Evolutionary conservation across 92 coral and sea anemone species (phyloP), one percentile per base, ranked within the genome.

Genomic region (Bergia sp.): DNA sequence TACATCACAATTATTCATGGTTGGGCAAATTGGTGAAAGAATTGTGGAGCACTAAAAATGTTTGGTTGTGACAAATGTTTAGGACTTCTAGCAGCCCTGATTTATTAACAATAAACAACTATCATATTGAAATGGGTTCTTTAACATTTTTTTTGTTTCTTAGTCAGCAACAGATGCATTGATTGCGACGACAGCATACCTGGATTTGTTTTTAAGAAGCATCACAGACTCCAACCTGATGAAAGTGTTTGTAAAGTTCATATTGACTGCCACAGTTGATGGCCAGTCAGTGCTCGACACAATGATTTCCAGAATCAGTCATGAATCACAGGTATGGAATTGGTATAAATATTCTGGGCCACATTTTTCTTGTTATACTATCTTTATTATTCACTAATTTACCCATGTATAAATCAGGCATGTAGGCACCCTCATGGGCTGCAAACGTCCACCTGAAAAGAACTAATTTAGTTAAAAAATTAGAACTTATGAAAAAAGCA

Each of bases 101-200:
- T 15, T 29, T 50, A 5, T 9, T 50, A 9, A 15, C 7, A 2
- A 11, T 6, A 50, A 9, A 9, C 15, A 8, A 8, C 16, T 6
- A 9, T 50, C 57, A 0, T 11, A 9, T 11, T 50, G 13, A 53
- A 53, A 3, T 18, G 11, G 58, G 58, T 8, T 53, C 29, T 29
- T 29, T 29, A 29, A 29, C 58, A 53, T 10, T 74, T 50, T n/a
- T 43, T 23, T 58, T 50, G 55, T 84, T 86, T 10, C 89, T 29
- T 29, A 97, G 99, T 86, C 92, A 49, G 94, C 99, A 77, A 91
- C 95, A 49, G 98, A 95, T 83, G 99, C 99, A 75, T 79, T 97
- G 90, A 94, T 92, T 39, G 99, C 99, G 7, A 96, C 98, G 39
- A 97, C 99, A 64, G 96, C 99, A 44, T 97, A 97, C 80, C 81